phyloP scores from a whole-genome alignment of 2,888 invertebrate species.

The Agriopis leucophaearia region DNA sequence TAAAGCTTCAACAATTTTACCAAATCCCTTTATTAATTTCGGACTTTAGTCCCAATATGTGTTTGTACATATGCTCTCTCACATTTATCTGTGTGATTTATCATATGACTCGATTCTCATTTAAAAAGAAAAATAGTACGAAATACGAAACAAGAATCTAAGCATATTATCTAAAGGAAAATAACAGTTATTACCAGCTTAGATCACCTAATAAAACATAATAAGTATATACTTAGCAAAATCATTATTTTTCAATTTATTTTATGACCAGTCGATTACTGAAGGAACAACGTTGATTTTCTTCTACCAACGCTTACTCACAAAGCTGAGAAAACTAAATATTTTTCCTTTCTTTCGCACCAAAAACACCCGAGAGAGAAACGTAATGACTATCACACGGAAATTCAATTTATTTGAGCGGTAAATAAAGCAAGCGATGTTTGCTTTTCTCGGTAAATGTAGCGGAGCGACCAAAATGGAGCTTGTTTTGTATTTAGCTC shows the following conservation, averaged over 20 bases:
- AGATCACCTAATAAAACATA: background rate
- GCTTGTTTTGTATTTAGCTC: constrained; percentile 4
- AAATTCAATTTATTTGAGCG: constrained; percentile 53
- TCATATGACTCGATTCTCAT: too few relatives aligned
- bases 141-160: too few relatives aligned
- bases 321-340: constrained; percentile 21
- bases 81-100: too few relatives aligned
- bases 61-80: too few relatives aligned
- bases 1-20: too few relatives aligned
- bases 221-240: background rate
- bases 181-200: too few relatives aligned
- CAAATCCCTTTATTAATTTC: too few relatives aligned
- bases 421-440: constrained; percentile 41
- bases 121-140: too few relatives aligned
- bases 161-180: too few relatives aligned
- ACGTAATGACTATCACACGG: constrained; percentile 48
- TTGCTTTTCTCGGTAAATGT: constrained; percentile 44
- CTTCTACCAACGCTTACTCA: background rate
- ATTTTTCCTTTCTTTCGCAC: constrained; percentile 16
- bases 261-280: background rate
- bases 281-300: background rate
- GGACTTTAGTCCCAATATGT: too few relatives aligned
- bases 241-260: background rate
- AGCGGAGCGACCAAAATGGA: constrained; percentile 9
- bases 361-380: constrained; percentile 43